These are phyloP conservation scores for Xenopus tropicalis DNA, from an alignment of 2,113 vertebrate genomes.

Conservation along the genomic window UCB_Xtro_10.0 CM004447.2:120746501-120747000, in stretches of 20 bases:
- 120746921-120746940: slow-evolving; percentile 58
- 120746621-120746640: too few species aligned
- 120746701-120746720: too few species aligned
- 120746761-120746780: not conserved
- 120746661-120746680: too few species aligned
- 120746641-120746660: too few species aligned
- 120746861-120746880: slow-evolving; percentile 49
- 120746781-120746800: not conserved
- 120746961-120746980: slow-evolving; percentile 50
- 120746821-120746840: slow-evolving; percentile 52
- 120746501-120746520: too few species aligned
- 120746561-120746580: too few species aligned
- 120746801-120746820: not conserved
- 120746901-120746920: slow-evolving; percentile 64
- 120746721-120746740: not conserved
- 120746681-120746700: too few species aligned
- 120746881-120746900: slow-evolving; percentile 59
- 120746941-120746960: slow-evolving; percentile 54
- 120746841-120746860: slow-evolving; percentile 49
- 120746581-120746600: too few species aligned
- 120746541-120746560: not conserved
- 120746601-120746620: too few species aligned
- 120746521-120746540: too few species aligned
- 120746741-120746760: slow-evolving; percentile 18
- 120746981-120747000: slow-evolving; percentile 54